Percentiles rank a stretch among this genome's conserved stretches.
phyloP scores from a whole-genome alignment of 1,140 invertebrate genomes.

The Tenebrio molitor region DNA sequence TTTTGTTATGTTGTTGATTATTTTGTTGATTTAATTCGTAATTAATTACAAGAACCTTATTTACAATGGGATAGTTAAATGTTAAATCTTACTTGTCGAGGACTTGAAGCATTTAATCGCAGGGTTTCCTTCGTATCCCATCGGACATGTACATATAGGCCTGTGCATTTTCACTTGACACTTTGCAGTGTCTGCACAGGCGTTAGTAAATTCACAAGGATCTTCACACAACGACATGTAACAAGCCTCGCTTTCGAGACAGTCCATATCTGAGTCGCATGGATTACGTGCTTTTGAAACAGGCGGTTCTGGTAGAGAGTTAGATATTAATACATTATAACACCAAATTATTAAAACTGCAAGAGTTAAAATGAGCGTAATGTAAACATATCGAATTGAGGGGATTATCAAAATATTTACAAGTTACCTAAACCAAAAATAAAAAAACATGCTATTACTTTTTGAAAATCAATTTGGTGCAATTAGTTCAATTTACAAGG shows the following conservation, averaged over 20 bases:
- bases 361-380: slow-evolving; percentile 35
- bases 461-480: slow-evolving; percentile 41
- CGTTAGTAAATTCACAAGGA: slow-evolving; percentile 80
- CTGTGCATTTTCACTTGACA: slow-evolving; percentile 81
- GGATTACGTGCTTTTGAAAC: slow-evolving; percentile 76
- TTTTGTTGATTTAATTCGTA: slow-evolving; percentile 37
- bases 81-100: slow-evolving; percentile 78
- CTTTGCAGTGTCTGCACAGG: slow-evolving; percentile 79
- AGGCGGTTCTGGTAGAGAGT: slow-evolving; percentile 72
- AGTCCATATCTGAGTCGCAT: slow-evolving; percentile 81
- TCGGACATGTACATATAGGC: slow-evolving; percentile 82
- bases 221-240: slow-evolving; percentile 81
- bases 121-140: slow-evolving; percentile 82
- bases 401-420: slow-evolving; percentile 40
- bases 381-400: too few species aligned
- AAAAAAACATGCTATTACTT: slow-evolving; percentile 47
- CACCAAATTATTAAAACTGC: slow-evolving; percentile 47
- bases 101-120: slow-evolving; percentile 79
- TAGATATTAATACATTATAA: slow-evolving; percentile 56
- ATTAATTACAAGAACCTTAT: slow-evolving; percentile 26
- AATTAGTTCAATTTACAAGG: slow-evolving; percentile 39
- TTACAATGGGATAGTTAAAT: slow-evolving; percentile 44
- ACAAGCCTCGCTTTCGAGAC: slow-evolving; percentile 81
- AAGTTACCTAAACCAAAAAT: slow-evolving; percentile 38
- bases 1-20: slow-evolving; percentile 48